phyloP scores from a whole-genome alignment of 2,113 vertebrate species.

The Platichthys stellatus region DNA sequence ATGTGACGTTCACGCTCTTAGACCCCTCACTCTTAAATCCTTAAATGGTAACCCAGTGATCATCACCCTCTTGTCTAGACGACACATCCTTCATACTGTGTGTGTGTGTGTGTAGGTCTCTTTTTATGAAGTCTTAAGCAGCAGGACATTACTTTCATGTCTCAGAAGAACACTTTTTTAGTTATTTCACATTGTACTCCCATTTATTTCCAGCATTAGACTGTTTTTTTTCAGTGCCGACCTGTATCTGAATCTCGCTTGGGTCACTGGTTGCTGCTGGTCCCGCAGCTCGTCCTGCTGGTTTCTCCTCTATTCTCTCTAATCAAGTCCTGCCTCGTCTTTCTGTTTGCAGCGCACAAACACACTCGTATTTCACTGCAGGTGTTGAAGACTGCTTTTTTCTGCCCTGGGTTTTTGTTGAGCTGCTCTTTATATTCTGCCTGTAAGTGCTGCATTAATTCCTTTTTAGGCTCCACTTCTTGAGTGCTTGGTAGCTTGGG shows the following conservation, averaged over 20 bases:
- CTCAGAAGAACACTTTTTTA: no score
- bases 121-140: no score
- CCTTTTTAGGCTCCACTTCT: constrained; percentile 16
- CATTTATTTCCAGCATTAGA: no score
- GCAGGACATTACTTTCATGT: no score
- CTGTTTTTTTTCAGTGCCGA: background rate
- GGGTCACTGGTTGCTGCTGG: background rate
- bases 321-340: constrained; percentile 3
- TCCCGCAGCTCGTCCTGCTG: background rate
- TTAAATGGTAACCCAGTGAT: no score
- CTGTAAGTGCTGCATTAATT: constrained; percentile 8
- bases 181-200: no score
- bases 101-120: background rate
- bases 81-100: background rate
- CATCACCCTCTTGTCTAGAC: background rate
- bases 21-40: no score
- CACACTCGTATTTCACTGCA: constrained; percentile 28
- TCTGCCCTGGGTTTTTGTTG: constrained; percentile 21
- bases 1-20: no score
- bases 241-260: constrained; percentile 1
- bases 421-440: constrained; percentile 23
- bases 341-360: constrained; percentile 5
- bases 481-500: background rate
- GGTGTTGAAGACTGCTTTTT: constrained; percentile 34
- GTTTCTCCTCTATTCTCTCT: background rate